Percentiles rank a stretch among this genome's conserved stretches.
phyloP scores from a whole-genome alignment of 35 echinoderm and acorn worm genomes.

The Amphiura filiformis region DNA sequence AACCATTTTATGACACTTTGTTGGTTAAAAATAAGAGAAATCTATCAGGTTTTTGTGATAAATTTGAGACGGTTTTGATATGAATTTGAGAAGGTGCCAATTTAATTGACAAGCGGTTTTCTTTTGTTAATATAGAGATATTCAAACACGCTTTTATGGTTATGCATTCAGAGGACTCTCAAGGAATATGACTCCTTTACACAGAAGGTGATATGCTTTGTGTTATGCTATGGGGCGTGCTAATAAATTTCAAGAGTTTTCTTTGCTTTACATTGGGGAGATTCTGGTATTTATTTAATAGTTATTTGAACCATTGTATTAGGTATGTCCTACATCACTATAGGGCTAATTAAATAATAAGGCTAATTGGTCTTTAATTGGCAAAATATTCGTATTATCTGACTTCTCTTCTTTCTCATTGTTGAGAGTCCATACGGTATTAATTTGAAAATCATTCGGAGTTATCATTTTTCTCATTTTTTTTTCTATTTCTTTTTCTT shows the following conservation, averaged over 20 bases:
- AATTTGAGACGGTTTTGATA: too few relatives aligned
- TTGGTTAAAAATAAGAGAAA: background rate
- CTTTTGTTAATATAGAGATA: background rate
- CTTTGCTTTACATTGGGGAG: background rate
- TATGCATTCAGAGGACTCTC: background rate
- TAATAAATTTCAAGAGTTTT: background rate
- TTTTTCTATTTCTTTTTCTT: too few relatives aligned
- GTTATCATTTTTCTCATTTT: too few relatives aligned
- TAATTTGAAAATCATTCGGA: too few relatives aligned
- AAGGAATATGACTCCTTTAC: background rate
- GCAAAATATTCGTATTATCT: background rate
- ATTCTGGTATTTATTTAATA: background rate
- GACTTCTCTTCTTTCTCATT: background rate
- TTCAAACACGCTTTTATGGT: background rate
- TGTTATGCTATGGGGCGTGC: background rate
- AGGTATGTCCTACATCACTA: too few relatives aligned
- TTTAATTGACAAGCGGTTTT: background rate
- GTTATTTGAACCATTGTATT: too few relatives aligned
- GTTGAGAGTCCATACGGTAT: background rate
- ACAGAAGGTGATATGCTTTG: background rate
- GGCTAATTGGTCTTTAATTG: background rate
- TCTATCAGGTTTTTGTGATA: background rate
- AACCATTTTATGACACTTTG: background rate
- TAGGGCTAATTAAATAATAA: too few relatives aligned
- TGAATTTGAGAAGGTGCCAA: background rate